These are phyloP conservation scores for Spisula subtruncata DNA, from an alignment of 2,888 invertebrate genomes.

Conservation along the genomic window DNA sequence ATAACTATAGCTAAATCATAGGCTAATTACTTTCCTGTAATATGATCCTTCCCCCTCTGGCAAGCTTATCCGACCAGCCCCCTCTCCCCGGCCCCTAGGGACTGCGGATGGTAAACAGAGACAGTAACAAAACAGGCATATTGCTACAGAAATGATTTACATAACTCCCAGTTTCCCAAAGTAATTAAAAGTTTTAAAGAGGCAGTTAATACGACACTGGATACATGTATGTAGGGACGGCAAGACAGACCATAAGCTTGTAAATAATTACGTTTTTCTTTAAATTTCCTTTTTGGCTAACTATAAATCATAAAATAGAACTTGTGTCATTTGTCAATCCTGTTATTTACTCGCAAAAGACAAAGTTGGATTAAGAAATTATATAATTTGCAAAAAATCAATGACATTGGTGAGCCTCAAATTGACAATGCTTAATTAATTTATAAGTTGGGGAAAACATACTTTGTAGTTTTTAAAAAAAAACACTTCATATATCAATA, in stretches of 20 bases:
- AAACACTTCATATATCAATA: too few relatives aligned
- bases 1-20: constrained; percentile 41
- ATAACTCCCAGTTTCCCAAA: not conserved
- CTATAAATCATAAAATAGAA: not conserved
- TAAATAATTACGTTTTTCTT: not conserved
- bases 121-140: constrained; percentile 23
- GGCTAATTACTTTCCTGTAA: constrained; percentile 47
- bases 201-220: constrained; percentile 1
- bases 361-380: too few relatives aligned
- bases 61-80: constrained; percentile 44
- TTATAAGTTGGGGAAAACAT: too few relatives aligned
- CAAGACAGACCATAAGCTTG: not conserved
- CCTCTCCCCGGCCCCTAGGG: constrained; percentile 25
- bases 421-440: too few relatives aligned
- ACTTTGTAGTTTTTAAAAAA: too few relatives aligned
- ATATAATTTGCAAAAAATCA: too few relatives aligned
- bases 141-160: not conserved
- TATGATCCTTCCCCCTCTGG: constrained; percentile 30
- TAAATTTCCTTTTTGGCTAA: not conserved
- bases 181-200: constrained; percentile 5
- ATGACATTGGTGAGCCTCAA: too few relatives aligned
- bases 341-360: not conserved
- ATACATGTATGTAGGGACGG: not conserved
- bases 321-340: not conserved
- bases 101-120: constrained; percentile 40